A percentile compares a stretch with the other conserved stretches of the same genome.
Evolutionary conservation across 1,140 invertebrate species (phyloP).

Genomic region (Geopemphigus sp.): DNA sequence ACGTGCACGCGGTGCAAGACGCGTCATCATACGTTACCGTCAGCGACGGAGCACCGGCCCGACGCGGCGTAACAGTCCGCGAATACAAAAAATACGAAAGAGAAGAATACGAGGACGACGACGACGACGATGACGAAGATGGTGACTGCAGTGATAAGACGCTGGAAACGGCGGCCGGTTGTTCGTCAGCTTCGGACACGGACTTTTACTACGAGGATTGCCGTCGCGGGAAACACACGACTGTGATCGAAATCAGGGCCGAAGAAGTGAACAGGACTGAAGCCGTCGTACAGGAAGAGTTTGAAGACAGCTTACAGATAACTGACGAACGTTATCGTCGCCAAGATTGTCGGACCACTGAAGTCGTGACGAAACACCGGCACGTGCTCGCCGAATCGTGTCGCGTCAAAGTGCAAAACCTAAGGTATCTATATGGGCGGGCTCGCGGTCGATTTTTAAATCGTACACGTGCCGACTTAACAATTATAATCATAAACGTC

Average conservation of each 20-base stretch:
- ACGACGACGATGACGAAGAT: not conserved
- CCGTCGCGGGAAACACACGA: not conserved
- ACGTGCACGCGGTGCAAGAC: not conserved
- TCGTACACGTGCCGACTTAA: too few species aligned
- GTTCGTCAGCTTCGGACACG: constrained; percentile 32
- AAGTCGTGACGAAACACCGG: constrained; percentile 19
- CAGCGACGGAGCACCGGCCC: too few species aligned
- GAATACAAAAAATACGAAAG: too few species aligned
- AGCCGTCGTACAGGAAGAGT: not conserved
- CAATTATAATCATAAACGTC: too few species aligned
- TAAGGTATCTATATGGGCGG: too few species aligned
- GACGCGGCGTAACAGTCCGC: not conserved
- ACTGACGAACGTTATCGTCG: not conserved
- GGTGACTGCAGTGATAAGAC: not conserved
- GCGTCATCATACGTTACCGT: too few species aligned
- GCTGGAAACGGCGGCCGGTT: constrained; percentile 14
- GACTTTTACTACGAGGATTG: constrained; percentile 39
- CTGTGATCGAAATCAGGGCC: constrained; percentile 10
- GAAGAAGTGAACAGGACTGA: not conserved
- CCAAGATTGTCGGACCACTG: too few species aligned
- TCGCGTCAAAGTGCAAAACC: constrained; percentile 38
- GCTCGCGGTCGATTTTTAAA: too few species aligned
- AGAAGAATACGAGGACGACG: too few species aligned
- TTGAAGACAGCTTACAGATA: constrained; percentile 1
- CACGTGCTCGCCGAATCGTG: constrained; percentile 38